phyloP scores from a whole-genome alignment of 2,797 vertebrate species.

The Phaenicophaeus curvirostris region DNA sequence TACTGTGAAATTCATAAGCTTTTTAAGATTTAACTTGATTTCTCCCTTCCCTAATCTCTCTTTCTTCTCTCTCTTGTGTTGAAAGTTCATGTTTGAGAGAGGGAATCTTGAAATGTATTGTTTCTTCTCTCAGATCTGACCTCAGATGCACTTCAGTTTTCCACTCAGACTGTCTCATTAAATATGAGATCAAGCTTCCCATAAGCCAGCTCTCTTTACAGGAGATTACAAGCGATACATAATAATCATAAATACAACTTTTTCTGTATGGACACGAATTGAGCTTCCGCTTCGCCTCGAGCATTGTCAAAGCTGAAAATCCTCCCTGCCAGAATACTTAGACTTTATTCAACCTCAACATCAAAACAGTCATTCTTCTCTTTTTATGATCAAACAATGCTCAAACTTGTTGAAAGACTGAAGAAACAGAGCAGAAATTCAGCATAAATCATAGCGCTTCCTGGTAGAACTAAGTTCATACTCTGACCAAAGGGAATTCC shows the following conservation, averaged over 20 bases:
- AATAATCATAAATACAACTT: background rate
- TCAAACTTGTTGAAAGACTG: constrained; percentile 39
- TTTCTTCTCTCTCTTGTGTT: background rate
- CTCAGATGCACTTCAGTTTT: background rate
- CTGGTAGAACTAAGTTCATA: background rate
- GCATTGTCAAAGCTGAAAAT: constrained; percentile 27
- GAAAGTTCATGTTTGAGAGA: background rate
- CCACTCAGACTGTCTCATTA: background rate
- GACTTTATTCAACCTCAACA: constrained; percentile 12
- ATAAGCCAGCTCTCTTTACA: background rate
- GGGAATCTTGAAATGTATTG: background rate
- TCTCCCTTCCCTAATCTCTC: background rate
- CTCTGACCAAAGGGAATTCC: background rate
- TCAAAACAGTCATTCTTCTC: constrained; percentile 47
- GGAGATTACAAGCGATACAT: background rate
- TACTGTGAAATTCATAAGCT: background rate
- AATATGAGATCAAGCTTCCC: background rate
- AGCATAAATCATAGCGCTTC: background rate
- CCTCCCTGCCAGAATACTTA: constrained; percentile 14
- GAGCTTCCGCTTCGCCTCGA: constrained; percentile 26
- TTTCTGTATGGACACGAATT: background rate
- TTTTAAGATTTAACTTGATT: background rate
- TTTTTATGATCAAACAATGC: constrained; percentile 46
- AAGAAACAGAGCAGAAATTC: constrained; percentile 33
- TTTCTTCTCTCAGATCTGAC: background rate